Base-by-base conservation (phyloP, 2,888 invertebrate genomes). In the Periphyllus acericola region DNA sequence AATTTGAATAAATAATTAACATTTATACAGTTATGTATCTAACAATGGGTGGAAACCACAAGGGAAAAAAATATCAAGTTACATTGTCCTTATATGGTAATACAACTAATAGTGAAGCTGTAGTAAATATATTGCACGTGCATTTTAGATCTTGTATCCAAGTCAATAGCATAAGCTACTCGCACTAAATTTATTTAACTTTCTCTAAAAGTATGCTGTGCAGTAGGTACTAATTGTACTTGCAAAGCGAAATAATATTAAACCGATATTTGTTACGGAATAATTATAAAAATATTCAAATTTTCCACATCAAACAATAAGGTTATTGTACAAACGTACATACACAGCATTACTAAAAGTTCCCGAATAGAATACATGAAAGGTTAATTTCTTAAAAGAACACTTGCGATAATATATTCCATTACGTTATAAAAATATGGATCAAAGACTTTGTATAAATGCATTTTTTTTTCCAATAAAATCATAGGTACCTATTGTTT, bases 1-100 rank as follows among this genome's bases (percentile, higher is more conserved):
- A 25, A 66, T 21, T 66, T 25, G 25, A n/a, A 66, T 66, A n/a
- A n/a, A n/a, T 68, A 29, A 9, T 68, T n/a, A 68, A 68, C 29
- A 29, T 29, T 9, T 29, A 6, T 29, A 6, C 9, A 11, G 11
- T 68, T 11, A n/a, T 29, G 29, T 11, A 11, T 36, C 19, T 21
- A 72, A 75, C 36, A 21, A 60, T 5, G 3, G 3, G 14, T 60
- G 1, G 29, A 83, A 83, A 79, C 60, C 34, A 79, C 36, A 66
- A 36, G n/a, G 21, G n/a, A n/a, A 29, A n/a, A 75, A 60, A 74
- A 75, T 83, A 83, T 83, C 75, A 60, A 83, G 29, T 83, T 83
- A 75, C 83, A 3, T n/a, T 74, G n/a, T 29, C 21, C 36, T 40
- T 75, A 14, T 40, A 60, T 66, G 74, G 32, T 60, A n/a, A 72